Conservation (phyloP, 92 coral and sea anemone genomes). For the Nematostella vectensis region DNA sequence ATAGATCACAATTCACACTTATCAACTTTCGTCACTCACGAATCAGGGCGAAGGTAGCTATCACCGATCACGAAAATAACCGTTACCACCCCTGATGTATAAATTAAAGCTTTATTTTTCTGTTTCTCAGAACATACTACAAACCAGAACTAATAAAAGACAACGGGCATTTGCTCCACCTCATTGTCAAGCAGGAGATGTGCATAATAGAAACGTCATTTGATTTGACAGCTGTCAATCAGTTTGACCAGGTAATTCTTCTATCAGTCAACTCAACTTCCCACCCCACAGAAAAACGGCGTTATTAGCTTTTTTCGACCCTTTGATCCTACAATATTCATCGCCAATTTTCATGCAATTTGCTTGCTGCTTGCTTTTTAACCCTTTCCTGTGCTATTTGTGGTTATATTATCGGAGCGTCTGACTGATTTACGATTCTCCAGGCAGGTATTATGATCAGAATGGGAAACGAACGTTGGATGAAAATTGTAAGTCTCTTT, state of each 20-base stretch:
- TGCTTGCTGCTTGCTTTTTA: too few relatives aligned
- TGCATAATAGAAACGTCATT: slow-evolving; percentile 70
- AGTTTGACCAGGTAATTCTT: slow-evolving; percentile 78
- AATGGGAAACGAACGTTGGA: slow-evolving; percentile 76
- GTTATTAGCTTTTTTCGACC: neutral
- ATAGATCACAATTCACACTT: too few relatives aligned
- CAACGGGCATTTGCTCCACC: slow-evolving; percentile 66
- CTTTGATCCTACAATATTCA: too few relatives aligned
- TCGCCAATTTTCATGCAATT: too few relatives aligned
- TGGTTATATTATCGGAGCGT: too few relatives aligned
- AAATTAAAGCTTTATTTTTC: too few relatives aligned
- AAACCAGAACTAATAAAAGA: slow-evolving; percentile 73
- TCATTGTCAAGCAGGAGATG: slow-evolving; percentile 59
- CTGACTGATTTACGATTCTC: too few relatives aligned
- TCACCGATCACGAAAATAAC: too few relatives aligned
- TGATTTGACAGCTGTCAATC: slow-evolving; percentile 62
- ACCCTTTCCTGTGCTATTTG: too few relatives aligned
- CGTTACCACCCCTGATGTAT: too few relatives aligned
- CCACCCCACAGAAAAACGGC: neutral
- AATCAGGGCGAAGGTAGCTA: too few relatives aligned
- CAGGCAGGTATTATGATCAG: slow-evolving; percentile 83
- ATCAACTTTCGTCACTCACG: too few relatives aligned
- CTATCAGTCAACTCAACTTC: neutral
- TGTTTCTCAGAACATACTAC: slow-evolving; percentile 55
- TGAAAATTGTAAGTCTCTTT: slow-evolving; percentile 50